These are phyloP conservation scores for Nemopilema nomurai DNA, from an alignment of 30 jellyfish, hydroid and myxozoan species.

Conservation along the genomic window DNA sequence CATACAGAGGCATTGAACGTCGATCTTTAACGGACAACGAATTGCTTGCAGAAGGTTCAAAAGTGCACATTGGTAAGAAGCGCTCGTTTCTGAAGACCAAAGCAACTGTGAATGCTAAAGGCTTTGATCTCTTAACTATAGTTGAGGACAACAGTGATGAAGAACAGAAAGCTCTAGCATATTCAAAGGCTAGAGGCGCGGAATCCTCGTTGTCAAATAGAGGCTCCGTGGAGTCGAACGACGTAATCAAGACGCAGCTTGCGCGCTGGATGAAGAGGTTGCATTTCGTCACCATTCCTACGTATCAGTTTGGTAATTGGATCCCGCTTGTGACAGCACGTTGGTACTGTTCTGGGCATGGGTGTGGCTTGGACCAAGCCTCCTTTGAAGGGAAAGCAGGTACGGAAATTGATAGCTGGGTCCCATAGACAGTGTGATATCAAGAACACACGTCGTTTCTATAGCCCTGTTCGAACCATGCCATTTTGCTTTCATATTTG, in stretches of 20 bases:
- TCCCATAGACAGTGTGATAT: too few species aligned
- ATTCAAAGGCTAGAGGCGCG: background rate
- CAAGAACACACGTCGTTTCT: too few species aligned
- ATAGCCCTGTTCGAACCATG: too few species aligned
- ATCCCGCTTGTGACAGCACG: conserved; percentile 92
- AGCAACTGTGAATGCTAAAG: background rate
- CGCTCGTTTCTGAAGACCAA: background rate
- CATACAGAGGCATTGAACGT: conserved; percentile 59
- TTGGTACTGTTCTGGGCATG: conserved; percentile 99
- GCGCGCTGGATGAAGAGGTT: conserved; percentile 81
- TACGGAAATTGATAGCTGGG: background rate
- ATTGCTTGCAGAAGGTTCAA: background rate
- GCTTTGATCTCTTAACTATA: background rate
- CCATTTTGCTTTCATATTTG: too few species aligned
- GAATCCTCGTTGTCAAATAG: conserved; percentile 6
- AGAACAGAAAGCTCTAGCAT: background rate
- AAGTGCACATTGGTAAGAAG: background rate
- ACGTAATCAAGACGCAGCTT: conserved; percentile 18
- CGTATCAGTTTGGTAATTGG: conserved; percentile 89
- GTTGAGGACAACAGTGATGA: background rate
- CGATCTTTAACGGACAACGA: conserved; percentile 45
- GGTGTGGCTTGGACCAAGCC: conserved; percentile 95
- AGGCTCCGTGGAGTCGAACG: conserved; percentile 11
- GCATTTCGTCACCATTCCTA: conserved; percentile 90
- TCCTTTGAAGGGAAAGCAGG: conserved; percentile 91